These are phyloP conservation scores for Gadopsis marmoratus DNA, from an alignment of 2,797 vertebrate species.

Conservation along the genomic window DNA sequence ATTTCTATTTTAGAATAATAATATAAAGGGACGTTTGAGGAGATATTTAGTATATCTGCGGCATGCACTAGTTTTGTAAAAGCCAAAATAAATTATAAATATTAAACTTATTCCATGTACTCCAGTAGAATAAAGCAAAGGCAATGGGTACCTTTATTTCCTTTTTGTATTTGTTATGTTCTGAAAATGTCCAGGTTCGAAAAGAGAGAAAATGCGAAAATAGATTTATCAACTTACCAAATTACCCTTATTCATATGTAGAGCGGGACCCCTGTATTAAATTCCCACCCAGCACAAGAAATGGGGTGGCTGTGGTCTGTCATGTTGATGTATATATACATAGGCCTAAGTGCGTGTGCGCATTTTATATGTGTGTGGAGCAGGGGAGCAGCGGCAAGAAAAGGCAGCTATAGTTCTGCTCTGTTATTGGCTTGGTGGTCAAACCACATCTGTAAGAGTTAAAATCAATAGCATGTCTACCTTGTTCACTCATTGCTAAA, in stretches of 20 bases:
- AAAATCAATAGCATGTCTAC: conserved; percentile 17
- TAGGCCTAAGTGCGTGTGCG: conserved; percentile 48
- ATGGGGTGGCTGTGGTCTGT: conserved; percentile 82
- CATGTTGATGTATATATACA: conserved; percentile 84
- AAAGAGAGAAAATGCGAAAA: conserved; percentile 57
- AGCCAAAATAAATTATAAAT: not conserved
- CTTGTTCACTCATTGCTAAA: not conserved
- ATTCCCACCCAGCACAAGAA: conserved; percentile 84
- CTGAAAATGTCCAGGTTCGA: conserved; percentile 39
- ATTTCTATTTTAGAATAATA: not conserved
- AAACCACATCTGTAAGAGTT: conserved; percentile 11
- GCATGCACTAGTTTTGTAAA: not conserved
- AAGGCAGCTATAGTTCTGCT: conserved; percentile 77
- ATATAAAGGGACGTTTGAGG: not conserved
- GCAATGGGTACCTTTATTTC: conserved; percentile 7
- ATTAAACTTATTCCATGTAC: not conserved
- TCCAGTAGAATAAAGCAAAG: conserved; percentile 22
- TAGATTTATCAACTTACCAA: conserved; percentile 81
- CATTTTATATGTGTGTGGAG: conserved; percentile 70
- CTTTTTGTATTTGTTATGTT: conserved; percentile 27
- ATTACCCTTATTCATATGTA: conserved; percentile 84
- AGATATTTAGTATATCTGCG: not conserved
- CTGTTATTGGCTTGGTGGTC: conserved; percentile 11
- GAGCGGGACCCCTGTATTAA: conserved; percentile 78
- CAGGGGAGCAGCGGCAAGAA: conserved; percentile 81